Evolutionary conservation across 2,113 vertebrate species (phyloP).

Genomic region (Paratilapia polleni): DNA sequence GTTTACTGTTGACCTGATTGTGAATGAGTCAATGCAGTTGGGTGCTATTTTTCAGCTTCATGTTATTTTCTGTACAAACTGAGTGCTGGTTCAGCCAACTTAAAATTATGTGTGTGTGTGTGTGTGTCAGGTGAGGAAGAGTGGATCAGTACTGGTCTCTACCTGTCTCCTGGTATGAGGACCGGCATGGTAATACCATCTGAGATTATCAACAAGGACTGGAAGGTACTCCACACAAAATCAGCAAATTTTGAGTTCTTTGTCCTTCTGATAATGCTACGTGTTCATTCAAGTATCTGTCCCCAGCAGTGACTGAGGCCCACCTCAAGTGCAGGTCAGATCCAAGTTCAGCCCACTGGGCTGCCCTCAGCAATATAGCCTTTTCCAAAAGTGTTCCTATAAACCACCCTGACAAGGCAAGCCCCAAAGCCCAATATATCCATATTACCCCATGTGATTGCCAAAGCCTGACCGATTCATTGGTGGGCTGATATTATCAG

Average conservation of each 20-base stretch:
- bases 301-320: no score
- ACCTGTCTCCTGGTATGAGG: slow-evolving; percentile 79
- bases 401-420: no score
- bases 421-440: background rate
- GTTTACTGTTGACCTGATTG: background rate
- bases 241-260: background rate
- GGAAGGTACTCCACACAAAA: slow-evolving; percentile 65
- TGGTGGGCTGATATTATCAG: no score
- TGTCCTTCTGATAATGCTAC: background rate
- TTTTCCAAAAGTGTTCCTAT: no score
- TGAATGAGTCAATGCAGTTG: background rate
- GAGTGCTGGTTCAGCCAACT: background rate
- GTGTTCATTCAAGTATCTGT: no score
- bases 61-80: background rate
- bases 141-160: slow-evolving; percentile 85
- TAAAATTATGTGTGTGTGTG: background rate
- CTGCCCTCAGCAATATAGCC: no score
- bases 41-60: background rate
- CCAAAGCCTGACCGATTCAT: no score
- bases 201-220: slow-evolving; percentile 67
- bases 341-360: no score
- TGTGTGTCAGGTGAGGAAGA: slow-evolving; percentile 67
- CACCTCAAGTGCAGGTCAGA: no score
- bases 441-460: background rate
- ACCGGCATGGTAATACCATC: slow-evolving; percentile 71